phyloP scores from a whole-genome alignment of 2,888 invertebrate genomes.

The Scaptodrosophila latifasciaeformis region DNA sequence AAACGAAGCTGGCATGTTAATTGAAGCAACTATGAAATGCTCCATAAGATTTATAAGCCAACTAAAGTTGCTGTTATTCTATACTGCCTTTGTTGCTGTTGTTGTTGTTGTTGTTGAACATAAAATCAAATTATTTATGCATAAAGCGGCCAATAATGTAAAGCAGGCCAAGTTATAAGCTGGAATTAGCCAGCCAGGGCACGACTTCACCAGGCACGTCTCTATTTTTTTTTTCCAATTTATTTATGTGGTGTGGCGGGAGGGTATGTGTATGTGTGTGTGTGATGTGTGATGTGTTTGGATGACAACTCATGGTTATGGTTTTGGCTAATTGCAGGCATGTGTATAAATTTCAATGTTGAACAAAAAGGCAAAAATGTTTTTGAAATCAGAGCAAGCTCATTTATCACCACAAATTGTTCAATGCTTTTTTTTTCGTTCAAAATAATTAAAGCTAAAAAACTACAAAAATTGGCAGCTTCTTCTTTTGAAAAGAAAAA shows the following conservation, averaged over 20 bases:
- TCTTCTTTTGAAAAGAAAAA: slow-evolving; percentile 10
- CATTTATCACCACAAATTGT: slow-evolving; percentile 51
- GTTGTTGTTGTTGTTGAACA: slow-evolving; percentile 15
- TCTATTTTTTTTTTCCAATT: too few relatives aligned
- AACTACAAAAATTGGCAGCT: slow-evolving; percentile 9
- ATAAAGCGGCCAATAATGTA: slow-evolving; percentile 33
- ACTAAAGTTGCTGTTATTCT: neutral
- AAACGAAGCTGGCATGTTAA: neutral
- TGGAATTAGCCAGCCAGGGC: slow-evolving; percentile 44
- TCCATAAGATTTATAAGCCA: neutral
- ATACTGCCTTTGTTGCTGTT: too few relatives aligned
- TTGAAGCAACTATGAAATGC: neutral
- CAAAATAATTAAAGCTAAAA: too few relatives aligned
- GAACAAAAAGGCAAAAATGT: slow-evolving; percentile 26
- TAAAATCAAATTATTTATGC: slow-evolving; percentile 53
- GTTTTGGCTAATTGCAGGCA: slow-evolving; percentile 54
- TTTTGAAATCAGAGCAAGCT: slow-evolving; percentile 60
- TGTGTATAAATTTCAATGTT: slow-evolving; percentile 52
- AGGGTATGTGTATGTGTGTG: too few relatives aligned
- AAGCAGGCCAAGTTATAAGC: neutral
- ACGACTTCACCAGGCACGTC: slow-evolving; percentile 18
- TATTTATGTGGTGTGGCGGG: neutral
- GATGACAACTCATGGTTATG: slow-evolving; percentile 49
- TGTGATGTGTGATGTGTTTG: neutral
- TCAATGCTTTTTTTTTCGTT: too few relatives aligned